Percentiles rank a stretch among this genome's conserved stretches.
phyloP scores from a whole-genome alignment of 2,113 vertebrate species.

The Forbesichthys papilliferus region DNA sequence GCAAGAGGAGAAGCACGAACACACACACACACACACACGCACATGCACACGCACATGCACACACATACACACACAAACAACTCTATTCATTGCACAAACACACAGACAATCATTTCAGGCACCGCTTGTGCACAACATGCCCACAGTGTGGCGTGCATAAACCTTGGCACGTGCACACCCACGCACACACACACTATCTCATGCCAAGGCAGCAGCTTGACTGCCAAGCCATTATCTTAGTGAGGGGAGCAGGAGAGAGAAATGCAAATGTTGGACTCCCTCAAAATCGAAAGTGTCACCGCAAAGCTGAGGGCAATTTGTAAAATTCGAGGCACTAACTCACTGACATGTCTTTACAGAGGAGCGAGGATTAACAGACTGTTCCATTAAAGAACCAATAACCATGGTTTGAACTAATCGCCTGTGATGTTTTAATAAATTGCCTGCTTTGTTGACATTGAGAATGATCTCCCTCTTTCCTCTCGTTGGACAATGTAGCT shows the following conservation, averaged over 20 bases:
- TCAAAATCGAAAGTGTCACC: slow-evolving; percentile 74
- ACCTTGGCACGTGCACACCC: slow-evolving; percentile 31
- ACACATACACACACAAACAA: slow-evolving; percentile 2
- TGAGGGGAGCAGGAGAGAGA: slow-evolving; percentile 42
- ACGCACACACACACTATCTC: slow-evolving; percentile 37
- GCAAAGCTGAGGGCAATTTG: slow-evolving; percentile 74
- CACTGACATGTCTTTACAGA: slow-evolving; percentile 71
- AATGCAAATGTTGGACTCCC: slow-evolving; percentile 72
- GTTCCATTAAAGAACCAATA: slow-evolving; percentile 77
- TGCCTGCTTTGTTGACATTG: slow-evolving; percentile 65
- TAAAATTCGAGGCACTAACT: slow-evolving; percentile 70
- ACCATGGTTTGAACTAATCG: slow-evolving; percentile 70
- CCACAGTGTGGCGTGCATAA: slow-evolving; percentile 26
- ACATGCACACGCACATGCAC: slow-evolving; percentile 17
- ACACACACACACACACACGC: slow-evolving; percentile 3
- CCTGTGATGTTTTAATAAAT: slow-evolving; percentile 75
- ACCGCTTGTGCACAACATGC: slow-evolving; percentile 19
- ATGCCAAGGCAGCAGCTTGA: slow-evolving; percentile 51
- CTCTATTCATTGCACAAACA: neutral
- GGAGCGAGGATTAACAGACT: slow-evolving; percentile 69
- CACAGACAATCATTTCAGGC: slow-evolving; percentile 6
- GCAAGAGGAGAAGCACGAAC: slow-evolving; percentile 15
- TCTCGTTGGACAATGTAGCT: slow-evolving; percentile 45
- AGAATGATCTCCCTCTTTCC: slow-evolving; percentile 53
- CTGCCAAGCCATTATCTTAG: slow-evolving; percentile 71